A percentile compares a stretch with the other conserved stretches of the same genome.
Conservation (phyloP, 2,797 vertebrate species). For the Bryconaethiops microstoma region DNA sequence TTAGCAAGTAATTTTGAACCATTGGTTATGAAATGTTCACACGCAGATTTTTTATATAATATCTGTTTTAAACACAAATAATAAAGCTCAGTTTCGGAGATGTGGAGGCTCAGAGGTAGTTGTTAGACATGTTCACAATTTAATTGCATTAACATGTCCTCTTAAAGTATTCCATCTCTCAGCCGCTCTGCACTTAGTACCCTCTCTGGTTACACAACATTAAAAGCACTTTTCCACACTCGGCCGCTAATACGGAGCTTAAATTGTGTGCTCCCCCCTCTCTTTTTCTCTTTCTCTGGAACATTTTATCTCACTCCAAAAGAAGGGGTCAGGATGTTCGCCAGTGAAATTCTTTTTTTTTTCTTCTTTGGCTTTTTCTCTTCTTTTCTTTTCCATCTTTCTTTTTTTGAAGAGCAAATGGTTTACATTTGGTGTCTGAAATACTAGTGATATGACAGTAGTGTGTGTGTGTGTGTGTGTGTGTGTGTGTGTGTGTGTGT, state of each 20-base stretch:
- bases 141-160: slow-evolving; percentile 2
- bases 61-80: not conserved
- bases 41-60: not conserved
- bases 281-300: slow-evolving; percentile 60
- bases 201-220: slow-evolving; percentile 1
- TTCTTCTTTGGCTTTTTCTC: not conserved
- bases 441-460: slow-evolving; percentile 28
- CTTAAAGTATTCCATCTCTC: not conserved
- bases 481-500: slow-evolving; percentile 6
- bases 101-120: not conserved
- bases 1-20: no score
- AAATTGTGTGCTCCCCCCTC: not conserved
- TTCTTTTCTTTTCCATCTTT: not conserved
- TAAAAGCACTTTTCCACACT: slow-evolving; percentile 23
- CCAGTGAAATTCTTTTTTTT: slow-evolving; percentile 44
- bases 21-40: no score
- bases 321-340: slow-evolving; percentile 55
- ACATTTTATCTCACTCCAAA: slow-evolving; percentile 71
- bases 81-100: not conserved
- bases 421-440: slow-evolving; percentile 43
- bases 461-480: slow-evolving; percentile 4
- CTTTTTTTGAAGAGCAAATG: slow-evolving; percentile 33
- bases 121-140: not conserved
- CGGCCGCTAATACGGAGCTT: not conserved
- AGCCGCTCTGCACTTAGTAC: not conserved